A percentile compares a stretch with the other conserved stretches of the same genome.
Conservation (phyloP, 2,113 vertebrate species). For the Gopherus evgoodei region DNA sequence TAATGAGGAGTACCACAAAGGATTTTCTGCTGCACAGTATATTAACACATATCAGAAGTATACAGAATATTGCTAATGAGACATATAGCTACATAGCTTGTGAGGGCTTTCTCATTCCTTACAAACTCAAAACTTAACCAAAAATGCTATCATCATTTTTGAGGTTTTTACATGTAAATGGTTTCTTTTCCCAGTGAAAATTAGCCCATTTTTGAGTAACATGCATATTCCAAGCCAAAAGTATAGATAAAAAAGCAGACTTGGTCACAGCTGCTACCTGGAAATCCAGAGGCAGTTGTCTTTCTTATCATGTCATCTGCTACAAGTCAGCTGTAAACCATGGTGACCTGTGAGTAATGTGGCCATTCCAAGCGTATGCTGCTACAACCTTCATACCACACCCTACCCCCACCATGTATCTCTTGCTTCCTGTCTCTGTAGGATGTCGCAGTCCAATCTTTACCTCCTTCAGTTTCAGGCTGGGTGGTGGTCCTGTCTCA, state of each 20-base stretch:
- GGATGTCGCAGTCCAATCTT: slow-evolving; percentile 64
- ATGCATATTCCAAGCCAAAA: neutral
- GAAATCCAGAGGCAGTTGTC: neutral
- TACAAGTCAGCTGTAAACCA: slow-evolving; percentile 62
- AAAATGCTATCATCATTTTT: neutral
- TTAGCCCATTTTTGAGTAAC: neutral
- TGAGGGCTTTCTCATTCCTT: neutral
- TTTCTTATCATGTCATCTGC: slow-evolving; percentile 59
- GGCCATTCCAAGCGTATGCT: slow-evolving; percentile 57
- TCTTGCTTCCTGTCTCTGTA: slow-evolving; percentile 26
- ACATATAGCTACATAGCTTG: neutral
- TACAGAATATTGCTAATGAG: neutral
- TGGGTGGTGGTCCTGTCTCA: slow-evolving; percentile 13
- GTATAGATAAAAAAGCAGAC: slow-evolving; percentile 10
- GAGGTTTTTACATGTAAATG: accelerated
- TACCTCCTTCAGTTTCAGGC: slow-evolving; percentile 52
- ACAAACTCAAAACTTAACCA: neutral
- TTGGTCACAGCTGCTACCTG: slow-evolving; percentile 59
- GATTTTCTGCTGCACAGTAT: neutral
- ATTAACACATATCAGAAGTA: neutral
- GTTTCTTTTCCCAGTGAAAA: neutral
- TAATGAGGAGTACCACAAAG: neutral
- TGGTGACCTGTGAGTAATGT: slow-evolving; percentile 63
- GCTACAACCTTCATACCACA: slow-evolving; percentile 58
- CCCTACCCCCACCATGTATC: neutral